Evolutionary conservation across 2,888 invertebrate species (phyloP), one percentile per base, ranked within the genome.

Genomic region (Trichogramma evanescens): DNA sequence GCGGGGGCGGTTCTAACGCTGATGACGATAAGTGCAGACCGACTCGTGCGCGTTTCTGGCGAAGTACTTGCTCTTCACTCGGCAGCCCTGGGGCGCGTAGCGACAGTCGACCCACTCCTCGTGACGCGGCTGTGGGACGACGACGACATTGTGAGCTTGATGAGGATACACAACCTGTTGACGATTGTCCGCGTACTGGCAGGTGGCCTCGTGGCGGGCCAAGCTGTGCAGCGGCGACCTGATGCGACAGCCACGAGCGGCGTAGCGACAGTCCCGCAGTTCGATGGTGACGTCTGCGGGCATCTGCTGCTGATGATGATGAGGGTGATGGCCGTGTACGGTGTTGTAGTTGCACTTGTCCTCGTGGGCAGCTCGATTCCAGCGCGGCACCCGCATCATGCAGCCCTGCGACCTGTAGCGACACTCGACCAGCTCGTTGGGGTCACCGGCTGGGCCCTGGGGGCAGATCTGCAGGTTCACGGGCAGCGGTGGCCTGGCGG

Each of bases 71-170:
- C 73, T 70, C 10, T 54, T 64, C 0, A 74, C 70, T 6, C 62
- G 66, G 26, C 76, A 76, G 1, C 76, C 76, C 26, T 69, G 54
- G 2, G 66, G 65, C 1, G 66, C 63, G 71, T 73, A 76, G 45
- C 58, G 65, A 57, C 76, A 76, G 6, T 67, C 58, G 3, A 68
- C 62, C 53, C 62, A 49, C 9, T 64, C 54, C 45, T 71, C 67
- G 10, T 44, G 42, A 5, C 43, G 6, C 38, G 10, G 52, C 43
- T 26, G 26, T 2, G 13, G 38, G 26, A 26, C 26, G 3, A 26
- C 26, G 13, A 9, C 13, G 41, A 4, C 50, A 40, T 6, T 40
- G 43, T 43, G 40, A 49, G 10, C 49, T 49, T 49, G 7, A 49
- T 9, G 49, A 6, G n/a, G 49, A 49, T 49, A 49, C 10, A 49